Percentiles rank a stretch among this genome's conserved stretches.
Conservation (phyloP, 2,797 vertebrate species). For the Anableps anableps region DNA sequence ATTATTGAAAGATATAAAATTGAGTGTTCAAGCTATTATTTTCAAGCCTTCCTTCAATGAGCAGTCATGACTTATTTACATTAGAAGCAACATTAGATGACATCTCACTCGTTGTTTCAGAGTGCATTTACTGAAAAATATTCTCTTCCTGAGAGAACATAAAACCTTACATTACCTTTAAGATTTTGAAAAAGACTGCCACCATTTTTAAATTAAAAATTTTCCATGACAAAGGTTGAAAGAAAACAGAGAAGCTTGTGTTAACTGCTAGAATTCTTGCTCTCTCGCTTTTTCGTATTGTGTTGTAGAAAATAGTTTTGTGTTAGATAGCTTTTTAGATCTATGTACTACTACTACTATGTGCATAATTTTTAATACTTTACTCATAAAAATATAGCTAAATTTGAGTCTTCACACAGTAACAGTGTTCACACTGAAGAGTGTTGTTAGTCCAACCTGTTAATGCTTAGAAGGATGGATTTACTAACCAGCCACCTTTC, state of each 20-base stretch:
- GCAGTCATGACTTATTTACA: too few species aligned
- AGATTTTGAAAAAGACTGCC: background rate
- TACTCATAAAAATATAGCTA: background rate
- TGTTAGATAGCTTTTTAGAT: background rate
- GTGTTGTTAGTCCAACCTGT: background rate
- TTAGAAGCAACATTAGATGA: too few species aligned
- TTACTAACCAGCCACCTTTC: background rate
- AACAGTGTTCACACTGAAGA: background rate
- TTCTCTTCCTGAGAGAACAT: background rate
- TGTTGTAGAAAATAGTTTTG: background rate
- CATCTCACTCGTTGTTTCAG: background rate
- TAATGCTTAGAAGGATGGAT: background rate
- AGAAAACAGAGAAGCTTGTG: conserved; percentile 4
- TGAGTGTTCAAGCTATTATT: background rate
- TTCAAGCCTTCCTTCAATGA: background rate
- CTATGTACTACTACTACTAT: too few species aligned
- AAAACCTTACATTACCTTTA: background rate
- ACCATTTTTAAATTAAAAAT: background rate
- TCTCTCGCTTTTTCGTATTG: background rate
- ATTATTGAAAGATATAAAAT: too few species aligned
- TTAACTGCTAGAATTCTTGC: background rate
- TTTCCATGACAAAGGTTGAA: background rate
- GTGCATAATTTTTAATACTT: background rate
- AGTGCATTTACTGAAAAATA: background rate
- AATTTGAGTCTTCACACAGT: background rate